A percentile compares a stretch with the other conserved stretches of the same genome.
Conservation (phyloP, 1,140 invertebrate species). For the Ectropis grisescens region DNA sequence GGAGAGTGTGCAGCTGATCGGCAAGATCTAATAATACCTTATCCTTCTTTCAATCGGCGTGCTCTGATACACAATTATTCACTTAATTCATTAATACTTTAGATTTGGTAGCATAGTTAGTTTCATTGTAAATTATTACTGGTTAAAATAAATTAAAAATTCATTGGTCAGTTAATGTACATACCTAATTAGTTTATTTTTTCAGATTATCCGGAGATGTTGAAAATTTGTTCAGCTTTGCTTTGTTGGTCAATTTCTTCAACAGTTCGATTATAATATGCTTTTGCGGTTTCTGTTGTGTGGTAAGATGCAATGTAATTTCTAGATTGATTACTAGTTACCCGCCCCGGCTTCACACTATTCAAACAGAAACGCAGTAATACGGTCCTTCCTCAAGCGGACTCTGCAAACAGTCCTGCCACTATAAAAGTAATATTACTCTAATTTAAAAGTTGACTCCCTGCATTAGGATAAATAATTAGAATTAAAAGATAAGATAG, state of each 20-base stretch:
- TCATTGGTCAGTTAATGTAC: too few relatives aligned
- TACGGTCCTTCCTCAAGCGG: neutral
- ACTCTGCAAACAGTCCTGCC: neutral
- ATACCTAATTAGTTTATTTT: constrained; percentile 1
- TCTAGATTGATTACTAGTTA: too few relatives aligned
- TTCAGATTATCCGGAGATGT: constrained; percentile 21
- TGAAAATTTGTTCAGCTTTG: constrained; percentile 21
- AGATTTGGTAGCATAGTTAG: too few relatives aligned
- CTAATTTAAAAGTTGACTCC: neutral
- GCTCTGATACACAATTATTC: too few relatives aligned
- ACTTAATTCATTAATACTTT: too few relatives aligned
- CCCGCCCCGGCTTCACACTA: neutral
- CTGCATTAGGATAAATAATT: neutral
- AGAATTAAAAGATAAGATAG: neutral
- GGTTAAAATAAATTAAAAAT: too few relatives aligned
- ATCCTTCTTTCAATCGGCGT: too few relatives aligned
- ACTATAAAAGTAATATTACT: neutral
- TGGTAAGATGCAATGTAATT: constrained; percentile 13
- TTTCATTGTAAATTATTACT: too few relatives aligned
- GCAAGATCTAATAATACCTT: too few relatives aligned
- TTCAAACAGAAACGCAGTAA: too few relatives aligned
- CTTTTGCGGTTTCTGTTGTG: constrained; percentile 27
- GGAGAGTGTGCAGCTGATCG: too few relatives aligned
- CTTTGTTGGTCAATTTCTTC: constrained; percentile 24
- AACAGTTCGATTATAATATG: constrained; percentile 32